Conservation (phyloP, 2,113 vertebrate species). For the Spea bombifrons region DNA sequence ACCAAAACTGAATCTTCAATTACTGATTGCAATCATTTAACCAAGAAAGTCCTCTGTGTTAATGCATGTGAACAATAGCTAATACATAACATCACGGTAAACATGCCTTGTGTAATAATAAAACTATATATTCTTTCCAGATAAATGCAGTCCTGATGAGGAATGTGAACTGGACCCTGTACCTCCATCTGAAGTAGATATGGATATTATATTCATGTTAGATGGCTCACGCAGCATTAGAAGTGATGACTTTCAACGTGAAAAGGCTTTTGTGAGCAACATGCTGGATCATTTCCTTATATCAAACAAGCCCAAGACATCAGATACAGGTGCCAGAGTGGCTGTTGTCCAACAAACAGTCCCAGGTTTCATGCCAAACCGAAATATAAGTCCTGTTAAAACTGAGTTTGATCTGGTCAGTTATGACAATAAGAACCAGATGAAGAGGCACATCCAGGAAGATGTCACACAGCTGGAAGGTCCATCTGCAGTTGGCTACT, state of each 20-base stretch:
- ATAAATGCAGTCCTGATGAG: constrained; percentile 66
- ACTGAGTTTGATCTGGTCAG: constrained; percentile 69
- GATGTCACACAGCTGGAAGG: constrained; percentile 63
- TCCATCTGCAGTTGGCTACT: constrained; percentile 60
- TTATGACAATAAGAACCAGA: constrained; percentile 53
- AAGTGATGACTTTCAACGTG: constrained; percentile 61
- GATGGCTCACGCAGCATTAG: constrained; percentile 72
- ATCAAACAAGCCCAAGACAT: constrained; percentile 54
- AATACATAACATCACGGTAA: background rate
- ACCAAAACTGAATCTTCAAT: no score
- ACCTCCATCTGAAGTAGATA: constrained; percentile 57
- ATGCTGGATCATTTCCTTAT: constrained; percentile 70
- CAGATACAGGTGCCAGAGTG: constrained; percentile 57
- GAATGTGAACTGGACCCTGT: constrained; percentile 55
- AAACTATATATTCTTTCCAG: constrained; percentile 57
- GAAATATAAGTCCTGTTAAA: constrained; percentile 50
- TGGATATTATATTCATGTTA: constrained; percentile 75
- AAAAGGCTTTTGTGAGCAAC: constrained; percentile 69
- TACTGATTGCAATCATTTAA: no score
- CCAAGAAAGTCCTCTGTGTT: no score
- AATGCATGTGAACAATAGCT: no score
- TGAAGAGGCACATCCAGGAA: constrained; percentile 68
- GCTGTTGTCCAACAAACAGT: constrained; percentile 71
- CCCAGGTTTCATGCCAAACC: constrained; percentile 52
- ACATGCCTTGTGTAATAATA: background rate